These are phyloP conservation scores for Trichopoda pennipes DNA, from an alignment of 2,888 invertebrate species.

Conservation along the genomic window DNA sequence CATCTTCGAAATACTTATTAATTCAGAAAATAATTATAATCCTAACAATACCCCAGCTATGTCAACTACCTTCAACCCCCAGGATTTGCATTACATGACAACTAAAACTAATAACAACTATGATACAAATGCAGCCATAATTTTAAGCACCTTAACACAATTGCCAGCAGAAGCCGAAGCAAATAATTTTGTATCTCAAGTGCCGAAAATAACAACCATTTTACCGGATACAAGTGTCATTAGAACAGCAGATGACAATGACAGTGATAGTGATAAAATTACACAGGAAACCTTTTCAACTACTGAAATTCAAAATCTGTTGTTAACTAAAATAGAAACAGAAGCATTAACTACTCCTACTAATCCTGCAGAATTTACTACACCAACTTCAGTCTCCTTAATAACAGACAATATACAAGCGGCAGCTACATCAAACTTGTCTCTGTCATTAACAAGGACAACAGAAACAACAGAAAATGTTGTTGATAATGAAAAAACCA, in stretches of 20 bases:
- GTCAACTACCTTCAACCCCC: background rate
- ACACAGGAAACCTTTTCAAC: conserved; percentile 32
- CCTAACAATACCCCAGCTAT: background rate
- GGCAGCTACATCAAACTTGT: conserved; percentile 35
- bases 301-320: conserved; percentile 47
- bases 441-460: conserved; percentile 47
- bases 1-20: background rate
- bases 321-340: conserved; percentile 43
- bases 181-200: conserved; percentile 5
- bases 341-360: conserved; percentile 33
- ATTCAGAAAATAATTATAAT: background rate
- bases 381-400: conserved; percentile 6
- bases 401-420: conserved; percentile 21
- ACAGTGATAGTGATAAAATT: conserved; percentile 42
- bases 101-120: background rate
- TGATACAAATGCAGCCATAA: background rate
- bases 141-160: conserved; percentile 3
- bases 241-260: conserved; percentile 41
- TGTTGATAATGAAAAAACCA: conserved; percentile 21
- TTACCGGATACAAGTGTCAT: conserved; percentile 22
- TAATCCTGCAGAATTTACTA: background rate
- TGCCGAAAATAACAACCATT: conserved; percentile 34
- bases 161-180: conserved; percentile 26
- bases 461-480: conserved; percentile 38
- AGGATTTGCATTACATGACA: conserved; percentile 1